Base-by-base conservation (phyloP, 1,140 invertebrate genomes). In the Drosophila neocordata region DNA sequence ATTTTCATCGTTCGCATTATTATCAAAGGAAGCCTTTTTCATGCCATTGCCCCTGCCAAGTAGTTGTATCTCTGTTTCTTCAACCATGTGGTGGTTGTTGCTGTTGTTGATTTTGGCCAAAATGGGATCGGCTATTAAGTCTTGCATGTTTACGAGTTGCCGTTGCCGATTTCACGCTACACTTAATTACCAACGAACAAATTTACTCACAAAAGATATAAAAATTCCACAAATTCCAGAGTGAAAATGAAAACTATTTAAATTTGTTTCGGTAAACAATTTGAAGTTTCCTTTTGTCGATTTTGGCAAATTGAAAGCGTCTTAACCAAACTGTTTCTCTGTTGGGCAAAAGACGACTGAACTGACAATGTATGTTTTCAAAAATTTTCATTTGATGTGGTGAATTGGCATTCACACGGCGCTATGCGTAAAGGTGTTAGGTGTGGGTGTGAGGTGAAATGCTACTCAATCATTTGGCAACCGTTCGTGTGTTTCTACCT, bases 171-270 rank as follows among this genome's bases (percentile, higher is more conserved):
- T 77, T 65, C 44, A 57, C 59, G 65, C 56, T 48, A 48, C 60
- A 65, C 73, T 65, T 56, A 77, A 65, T 76, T 38, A 38, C 20
- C 24, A 48, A 2, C 15, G 18, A 55, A 18, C 37, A 34, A 63
- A 73, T 77, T 66, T 82, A 61, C 77, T 73, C 82, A 64, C 52
- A 44, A 63, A 37, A 77, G 15, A 69, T 82, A 78, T 82, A 87
- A 65, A 73, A 85, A 85, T 85, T 85, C 82, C 75, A 60, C 68
- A 67, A 70, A 85, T 85, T 88, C 82, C 82, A 88, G 78, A 73
- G 53, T 58, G 55, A 58, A 65, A 56, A 66, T 55, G 57, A 72
- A 75, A 67, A 82, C 59, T 65, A 72, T 85, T 77, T 84, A 35
- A 66, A 57, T 68, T 41, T 57, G 65, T 38, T 60, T 64, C 13